A percentile compares a stretch with the other conserved stretches of the same genome.
Evolutionary conservation across 2,113 vertebrate species (phyloP).

Genomic region (Corydoras sp.): DNA sequence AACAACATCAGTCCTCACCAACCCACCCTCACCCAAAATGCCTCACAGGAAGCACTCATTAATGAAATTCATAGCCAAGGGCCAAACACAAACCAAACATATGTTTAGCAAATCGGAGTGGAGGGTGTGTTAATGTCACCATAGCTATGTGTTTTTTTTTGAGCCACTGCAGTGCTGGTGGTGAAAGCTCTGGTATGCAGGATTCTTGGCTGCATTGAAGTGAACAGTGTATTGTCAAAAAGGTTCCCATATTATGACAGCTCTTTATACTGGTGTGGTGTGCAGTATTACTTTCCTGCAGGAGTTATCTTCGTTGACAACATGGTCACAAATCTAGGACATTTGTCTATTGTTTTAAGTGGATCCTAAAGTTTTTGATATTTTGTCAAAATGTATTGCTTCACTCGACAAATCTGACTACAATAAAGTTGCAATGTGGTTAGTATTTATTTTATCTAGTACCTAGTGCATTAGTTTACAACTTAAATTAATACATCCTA

Average conservation of each 20-base stretch:
- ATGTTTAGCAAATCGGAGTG: constrained; percentile 73
- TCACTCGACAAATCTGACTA: too few species aligned
- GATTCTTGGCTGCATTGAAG: constrained; percentile 58
- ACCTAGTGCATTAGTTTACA: too few species aligned
- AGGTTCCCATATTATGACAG: neutral
- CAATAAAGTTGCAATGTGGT: too few species aligned
- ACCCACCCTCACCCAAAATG: constrained; percentile 30
- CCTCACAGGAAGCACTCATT: constrained; percentile 60
- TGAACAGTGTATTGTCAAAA: constrained; percentile 3
- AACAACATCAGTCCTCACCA: constrained; percentile 48
- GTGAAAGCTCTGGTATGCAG: constrained; percentile 51
- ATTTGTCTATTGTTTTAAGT: too few species aligned
- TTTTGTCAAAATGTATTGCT: too few species aligned
- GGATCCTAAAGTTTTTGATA: too few species aligned
- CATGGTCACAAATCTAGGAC: too few species aligned
- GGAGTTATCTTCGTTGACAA: too few species aligned
- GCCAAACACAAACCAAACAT: constrained; percentile 73
- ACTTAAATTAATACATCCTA: too few species aligned
- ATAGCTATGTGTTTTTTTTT: constrained; percentile 58
- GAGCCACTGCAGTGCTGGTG: constrained; percentile 57
- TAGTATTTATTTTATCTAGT: too few species aligned
- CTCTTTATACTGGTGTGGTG: neutral
- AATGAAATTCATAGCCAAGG: constrained; percentile 72
- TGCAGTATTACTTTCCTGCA: too few species aligned
- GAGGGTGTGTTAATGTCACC: constrained; percentile 67